These are phyloP conservation scores for Choreutis nemorana DNA, from an alignment of 2,888 invertebrate genomes.

Conservation along the genomic window DNA sequence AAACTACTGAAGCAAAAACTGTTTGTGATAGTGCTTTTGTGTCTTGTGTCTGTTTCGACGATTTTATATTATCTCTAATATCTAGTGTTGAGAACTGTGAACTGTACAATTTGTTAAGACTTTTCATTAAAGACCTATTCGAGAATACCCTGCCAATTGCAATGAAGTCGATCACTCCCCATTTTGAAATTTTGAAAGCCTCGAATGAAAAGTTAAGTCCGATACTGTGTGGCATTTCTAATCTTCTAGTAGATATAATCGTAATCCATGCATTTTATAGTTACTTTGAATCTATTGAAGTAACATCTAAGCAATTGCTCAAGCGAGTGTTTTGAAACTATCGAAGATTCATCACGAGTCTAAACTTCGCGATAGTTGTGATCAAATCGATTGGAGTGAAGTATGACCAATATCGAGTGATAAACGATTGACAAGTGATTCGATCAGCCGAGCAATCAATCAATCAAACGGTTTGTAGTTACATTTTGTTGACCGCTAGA, in stretches of 20 bases:
- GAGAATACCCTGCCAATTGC: conserved; percentile 33
- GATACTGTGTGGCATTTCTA: conserved; percentile 11
- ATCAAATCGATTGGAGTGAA: conserved; percentile 49
- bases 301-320: conserved; percentile 36
- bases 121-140: conserved; percentile 45
- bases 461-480: conserved; percentile 49
- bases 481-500: conserved; percentile 66
- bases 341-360: conserved; percentile 28
- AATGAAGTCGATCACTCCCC: conserved; percentile 11
- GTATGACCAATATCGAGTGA: conserved; percentile 56
- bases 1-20: conserved; percentile 29
- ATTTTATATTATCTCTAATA: no score
- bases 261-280: conserved; percentile 42
- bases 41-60: conserved; percentile 24
- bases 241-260: conserved; percentile 24
- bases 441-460: conserved; percentile 56
- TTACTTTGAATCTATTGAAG: conserved; percentile 19
- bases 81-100: no score
- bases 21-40: conserved; percentile 29
- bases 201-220: conserved; percentile 44
- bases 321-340: conserved; percentile 41
- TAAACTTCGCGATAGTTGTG: conserved; percentile 44
- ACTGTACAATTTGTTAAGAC: conserved; percentile 17
- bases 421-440: conserved; percentile 50
- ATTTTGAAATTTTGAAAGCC: conserved; percentile 28